Evolutionary conservation across 1,140 invertebrate genomes (phyloP).

Genomic region (Drosophila arizonae): DNA sequence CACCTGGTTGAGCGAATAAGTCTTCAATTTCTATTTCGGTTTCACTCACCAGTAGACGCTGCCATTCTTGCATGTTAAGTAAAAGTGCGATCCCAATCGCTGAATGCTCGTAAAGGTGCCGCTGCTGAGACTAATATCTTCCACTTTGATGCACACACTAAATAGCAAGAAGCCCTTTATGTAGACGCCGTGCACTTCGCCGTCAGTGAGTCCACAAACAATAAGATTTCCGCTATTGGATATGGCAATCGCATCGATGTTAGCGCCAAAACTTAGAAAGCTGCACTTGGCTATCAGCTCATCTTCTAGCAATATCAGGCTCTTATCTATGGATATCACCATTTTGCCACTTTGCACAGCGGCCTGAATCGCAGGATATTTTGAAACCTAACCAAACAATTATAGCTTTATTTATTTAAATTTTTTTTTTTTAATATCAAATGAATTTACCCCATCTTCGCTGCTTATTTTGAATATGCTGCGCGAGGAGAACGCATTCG

Average conservation of each 20-base stretch:
- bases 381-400: slow-evolving; percentile 45
- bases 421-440: background rate
- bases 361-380: slow-evolving; percentile 61
- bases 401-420: background rate
- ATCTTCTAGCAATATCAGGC: slow-evolving; percentile 74
- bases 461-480: slow-evolving; percentile 76
- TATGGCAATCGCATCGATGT: slow-evolving; percentile 72
- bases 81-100: slow-evolving; percentile 58
- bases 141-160: slow-evolving; percentile 61
- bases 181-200: slow-evolving; percentile 76
- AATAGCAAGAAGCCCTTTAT: slow-evolving; percentile 73
- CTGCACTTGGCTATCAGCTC: slow-evolving; percentile 74
- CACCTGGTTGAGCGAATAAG: background rate
- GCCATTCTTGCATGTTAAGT: slow-evolving; percentile 71
- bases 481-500: slow-evolving; percentile 73
- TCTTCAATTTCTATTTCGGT: background rate
- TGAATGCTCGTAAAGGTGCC: slow-evolving; percentile 67
- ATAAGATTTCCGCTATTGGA: slow-evolving; percentile 73
- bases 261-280: slow-evolving; percentile 58
- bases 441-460: slow-evolving; percentile 56
- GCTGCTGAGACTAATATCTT: slow-evolving; percentile 56
- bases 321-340: slow-evolving; percentile 74
- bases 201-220: slow-evolving; percentile 72
- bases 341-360: slow-evolving; percentile 72
- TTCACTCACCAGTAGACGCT: slow-evolving; percentile 67